A percentile compares a stretch with the other conserved stretches of the same genome.
Conservation (phyloP, 1,140 invertebrate species). For the Pseudoatta argentina region DNA sequence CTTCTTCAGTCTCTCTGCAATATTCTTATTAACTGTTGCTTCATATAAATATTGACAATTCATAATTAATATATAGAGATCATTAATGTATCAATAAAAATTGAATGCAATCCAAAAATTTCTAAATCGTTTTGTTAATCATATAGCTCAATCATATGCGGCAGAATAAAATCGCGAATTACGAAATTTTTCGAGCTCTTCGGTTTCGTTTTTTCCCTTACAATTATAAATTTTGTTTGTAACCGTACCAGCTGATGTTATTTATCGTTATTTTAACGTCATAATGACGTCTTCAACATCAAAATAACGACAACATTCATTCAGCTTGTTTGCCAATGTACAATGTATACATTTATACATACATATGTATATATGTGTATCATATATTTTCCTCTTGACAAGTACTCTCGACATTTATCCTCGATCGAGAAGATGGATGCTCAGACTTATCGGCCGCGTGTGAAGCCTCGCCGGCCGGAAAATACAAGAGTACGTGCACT, state of each 20-base stretch:
- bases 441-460: constrained; percentile 29
- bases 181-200: background rate
- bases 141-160: background rate
- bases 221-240: no score
- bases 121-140: background rate
- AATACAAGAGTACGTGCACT: constrained; percentile 9
- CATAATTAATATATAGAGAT: background rate
- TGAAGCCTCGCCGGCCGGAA: background rate
- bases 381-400: background rate
- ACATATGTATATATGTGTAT: no score
- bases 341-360: no score
- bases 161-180: background rate
- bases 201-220: background rate
- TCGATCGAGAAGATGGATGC: background rate
- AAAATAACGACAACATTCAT: no score
- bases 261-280: no score
- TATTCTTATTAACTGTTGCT: background rate
- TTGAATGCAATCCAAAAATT: background rate
- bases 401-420: constrained; percentile 20
- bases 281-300: no score
- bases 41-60: background rate
- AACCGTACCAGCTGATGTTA: no score
- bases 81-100: background rate
- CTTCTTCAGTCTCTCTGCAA: no score
- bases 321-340: no score